Conservation (phyloP, 2,797 vertebrate genomes). For the Sebastes vulpes region DNA sequence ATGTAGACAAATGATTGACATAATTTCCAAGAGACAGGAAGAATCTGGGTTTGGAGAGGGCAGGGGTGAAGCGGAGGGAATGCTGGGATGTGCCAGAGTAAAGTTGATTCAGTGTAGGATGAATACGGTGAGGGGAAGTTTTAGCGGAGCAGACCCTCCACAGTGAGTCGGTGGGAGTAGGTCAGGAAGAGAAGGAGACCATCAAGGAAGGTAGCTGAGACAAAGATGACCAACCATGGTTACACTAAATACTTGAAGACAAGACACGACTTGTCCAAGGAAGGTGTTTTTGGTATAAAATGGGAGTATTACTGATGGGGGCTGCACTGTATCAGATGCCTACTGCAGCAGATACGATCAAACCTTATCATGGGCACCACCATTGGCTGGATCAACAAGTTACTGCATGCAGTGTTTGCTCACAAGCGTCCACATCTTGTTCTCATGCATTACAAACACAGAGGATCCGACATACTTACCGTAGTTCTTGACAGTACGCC, state of each 20-base stretch:
- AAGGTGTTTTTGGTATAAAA: neutral
- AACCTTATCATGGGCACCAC: neutral
- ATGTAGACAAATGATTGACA: conserved; percentile 72
- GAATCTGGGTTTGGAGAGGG: conserved; percentile 56
- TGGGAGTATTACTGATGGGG: neutral
- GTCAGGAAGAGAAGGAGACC: conserved; percentile 5
- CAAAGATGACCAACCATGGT: conserved; percentile 5
- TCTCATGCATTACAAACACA: conserved; percentile 18
- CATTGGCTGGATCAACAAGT: conserved; percentile 9
- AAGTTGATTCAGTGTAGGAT: conserved; percentile 77
- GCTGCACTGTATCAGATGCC: neutral
- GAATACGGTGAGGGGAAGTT: conserved; percentile 49
- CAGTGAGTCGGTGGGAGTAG: conserved; percentile 32
- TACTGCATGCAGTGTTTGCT: conserved; percentile 1
- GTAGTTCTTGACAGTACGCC: neutral
- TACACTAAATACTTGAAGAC: conserved; percentile 26
- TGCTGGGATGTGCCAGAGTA: conserved; percentile 70
- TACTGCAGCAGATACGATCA: neutral
- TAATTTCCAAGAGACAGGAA: conserved; percentile 69
- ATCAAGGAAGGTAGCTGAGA: neutral
- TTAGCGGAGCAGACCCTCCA: conserved; percentile 51
- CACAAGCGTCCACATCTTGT: neutral
- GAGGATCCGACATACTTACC: neutral
- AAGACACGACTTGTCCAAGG: conserved; percentile 7
- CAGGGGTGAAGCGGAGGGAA: conserved; percentile 66